These are phyloP conservation scores for Stylophora pistillata DNA, from an alignment of 64 coral and sea anemone genomes.

Conservation along the genomic window DNA sequence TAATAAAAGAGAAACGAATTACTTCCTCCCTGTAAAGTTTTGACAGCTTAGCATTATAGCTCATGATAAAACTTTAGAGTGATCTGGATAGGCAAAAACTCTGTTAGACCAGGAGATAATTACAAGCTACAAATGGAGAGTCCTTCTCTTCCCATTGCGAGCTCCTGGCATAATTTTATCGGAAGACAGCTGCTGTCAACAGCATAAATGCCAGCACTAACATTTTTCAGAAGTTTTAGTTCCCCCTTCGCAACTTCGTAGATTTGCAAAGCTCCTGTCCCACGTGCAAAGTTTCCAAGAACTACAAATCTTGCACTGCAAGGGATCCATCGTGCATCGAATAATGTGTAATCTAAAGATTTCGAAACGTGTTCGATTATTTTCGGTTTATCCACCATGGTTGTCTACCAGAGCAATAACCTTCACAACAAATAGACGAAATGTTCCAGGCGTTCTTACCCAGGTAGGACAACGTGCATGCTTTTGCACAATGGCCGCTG, in stretches of 20 bases:
- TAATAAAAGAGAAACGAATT: too few relatives aligned
- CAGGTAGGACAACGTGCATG: background rate
- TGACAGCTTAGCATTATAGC: too few relatives aligned
- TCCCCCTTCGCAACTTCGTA: conserved; percentile 93
- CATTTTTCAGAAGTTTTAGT: conserved; percentile 87
- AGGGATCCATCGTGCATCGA: conserved; percentile 91
- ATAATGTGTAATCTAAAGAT: conserved; percentile 83
- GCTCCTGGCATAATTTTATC: too few relatives aligned
- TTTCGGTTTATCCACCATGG: conserved; percentile 83
- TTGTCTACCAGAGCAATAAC: background rate
- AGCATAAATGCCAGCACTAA: conserved; percentile 32
- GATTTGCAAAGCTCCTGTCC: conserved; percentile 93
- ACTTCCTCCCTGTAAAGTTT: too few relatives aligned
- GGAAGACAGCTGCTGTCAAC: background rate
- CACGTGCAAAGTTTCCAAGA: conserved; percentile 77
- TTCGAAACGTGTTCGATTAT: conserved; percentile 89
- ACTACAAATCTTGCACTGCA: conserved; percentile 97
- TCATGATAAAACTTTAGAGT: too few relatives aligned
- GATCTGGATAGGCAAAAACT: too few relatives aligned
- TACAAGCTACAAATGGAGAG: too few relatives aligned
- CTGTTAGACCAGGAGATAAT: too few relatives aligned
- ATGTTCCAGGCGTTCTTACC: conserved; percentile 39
- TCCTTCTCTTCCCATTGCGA: too few relatives aligned
- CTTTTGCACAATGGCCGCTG: background rate
- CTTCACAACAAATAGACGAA: background rate